Evolutionary conservation across 2,113 vertebrate species (phyloP).

Genomic region (Vulpes vulpes): DNA sequence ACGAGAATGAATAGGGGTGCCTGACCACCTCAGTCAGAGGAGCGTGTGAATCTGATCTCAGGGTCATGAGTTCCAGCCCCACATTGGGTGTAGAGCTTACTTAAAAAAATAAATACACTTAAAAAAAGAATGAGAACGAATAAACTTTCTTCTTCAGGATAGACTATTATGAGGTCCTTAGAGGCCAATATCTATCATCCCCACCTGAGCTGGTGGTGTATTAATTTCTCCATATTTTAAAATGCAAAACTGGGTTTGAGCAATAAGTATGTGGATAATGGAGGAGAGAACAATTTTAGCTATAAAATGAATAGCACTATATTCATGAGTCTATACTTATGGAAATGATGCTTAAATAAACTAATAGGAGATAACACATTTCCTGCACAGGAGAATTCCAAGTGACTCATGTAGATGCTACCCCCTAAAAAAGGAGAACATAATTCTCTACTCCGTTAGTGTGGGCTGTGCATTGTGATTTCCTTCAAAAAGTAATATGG

Average conservation of each 20-base stretch:
- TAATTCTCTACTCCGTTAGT: background rate
- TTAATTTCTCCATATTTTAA: background rate
- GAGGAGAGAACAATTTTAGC: background rate
- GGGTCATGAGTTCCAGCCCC: background rate
- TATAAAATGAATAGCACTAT: background rate
- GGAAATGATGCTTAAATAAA: background rate
- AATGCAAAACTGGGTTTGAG: background rate
- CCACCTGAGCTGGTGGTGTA: background rate
- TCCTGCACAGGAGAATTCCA: background rate
- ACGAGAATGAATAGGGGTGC: background rate
- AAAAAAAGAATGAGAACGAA: background rate
- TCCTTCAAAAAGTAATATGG: background rate
- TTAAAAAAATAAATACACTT: background rate
- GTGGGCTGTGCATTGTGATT: background rate
- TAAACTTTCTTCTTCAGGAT: background rate
- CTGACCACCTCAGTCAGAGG: background rate
- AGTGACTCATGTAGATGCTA: background rate
- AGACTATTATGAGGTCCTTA: background rate
- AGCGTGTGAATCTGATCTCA: background rate
- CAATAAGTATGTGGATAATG: background rate
- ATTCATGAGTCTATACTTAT: background rate
- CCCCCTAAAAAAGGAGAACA: background rate
- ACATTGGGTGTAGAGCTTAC: background rate
- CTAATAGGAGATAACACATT: background rate
- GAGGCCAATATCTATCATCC: background rate